These are phyloP conservation scores for Caenorhabditis japonica DNA, from an alignment of 2,888 invertebrate species.

Conservation along the genomic window DNA sequence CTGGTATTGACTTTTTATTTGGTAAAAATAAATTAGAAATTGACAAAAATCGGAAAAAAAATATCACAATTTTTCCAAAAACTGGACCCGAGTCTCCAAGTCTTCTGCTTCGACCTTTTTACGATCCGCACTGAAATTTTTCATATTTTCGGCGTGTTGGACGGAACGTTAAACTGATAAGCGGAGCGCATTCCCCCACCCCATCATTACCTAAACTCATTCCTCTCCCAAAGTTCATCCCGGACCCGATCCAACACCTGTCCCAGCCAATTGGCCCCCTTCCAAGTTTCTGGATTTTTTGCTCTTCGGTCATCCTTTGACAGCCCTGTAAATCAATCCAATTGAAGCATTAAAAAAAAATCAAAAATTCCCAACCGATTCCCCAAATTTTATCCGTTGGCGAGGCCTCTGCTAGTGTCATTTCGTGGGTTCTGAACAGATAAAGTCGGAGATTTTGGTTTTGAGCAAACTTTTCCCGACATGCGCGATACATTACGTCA, in stretches of 20 bases:
- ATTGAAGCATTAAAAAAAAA: not conserved
- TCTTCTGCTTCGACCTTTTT: no score
- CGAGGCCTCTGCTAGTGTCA: constrained; percentile 35
- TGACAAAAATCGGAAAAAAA: no score
- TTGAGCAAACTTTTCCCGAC: constrained; percentile 24
- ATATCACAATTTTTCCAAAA: no score
- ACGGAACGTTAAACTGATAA: no score
- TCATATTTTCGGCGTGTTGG: no score
- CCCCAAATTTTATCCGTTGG: constrained; percentile 37
- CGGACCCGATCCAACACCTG: constrained; percentile 22
- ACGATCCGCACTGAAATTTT: no score
- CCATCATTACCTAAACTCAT: not conserved
- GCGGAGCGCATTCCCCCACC: not conserved
- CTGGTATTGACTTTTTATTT: no score
- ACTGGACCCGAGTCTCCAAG: no score
- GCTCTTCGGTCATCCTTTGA: constrained; percentile 11
- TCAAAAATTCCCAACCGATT: constrained; percentile 9
- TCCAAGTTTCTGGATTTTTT: constrained; percentile 16
- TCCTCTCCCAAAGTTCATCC: constrained; percentile 22
- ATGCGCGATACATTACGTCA: constrained; percentile 21
- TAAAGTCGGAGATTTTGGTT: not conserved
- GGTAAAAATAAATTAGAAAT: no score
- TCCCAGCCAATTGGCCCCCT: constrained; percentile 31
- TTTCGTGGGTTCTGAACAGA: constrained; percentile 32
- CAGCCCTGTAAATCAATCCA: constrained; percentile 7